A percentile compares a stretch with the other conserved stretches of the same genome.
Conservation (phyloP, 2,113 vertebrate species). For the Polypterus senegalus region DNA sequence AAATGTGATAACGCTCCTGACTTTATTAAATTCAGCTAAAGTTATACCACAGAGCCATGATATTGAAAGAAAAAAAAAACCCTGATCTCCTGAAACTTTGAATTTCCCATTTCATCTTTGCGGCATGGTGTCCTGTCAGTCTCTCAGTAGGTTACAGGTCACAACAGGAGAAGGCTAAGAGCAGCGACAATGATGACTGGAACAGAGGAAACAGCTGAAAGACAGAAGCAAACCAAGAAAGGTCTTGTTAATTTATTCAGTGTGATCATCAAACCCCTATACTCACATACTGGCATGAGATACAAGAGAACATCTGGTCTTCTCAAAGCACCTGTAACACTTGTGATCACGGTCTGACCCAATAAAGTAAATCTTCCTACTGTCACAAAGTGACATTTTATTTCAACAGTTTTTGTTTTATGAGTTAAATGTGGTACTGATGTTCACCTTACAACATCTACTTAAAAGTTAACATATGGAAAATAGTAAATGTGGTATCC, state of each 20-base stretch:
- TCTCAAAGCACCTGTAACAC: background rate
- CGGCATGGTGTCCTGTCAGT: background rate
- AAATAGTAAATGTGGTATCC: no score
- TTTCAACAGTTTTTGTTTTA: background rate
- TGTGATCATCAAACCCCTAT: background rate
- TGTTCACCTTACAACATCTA: no score
- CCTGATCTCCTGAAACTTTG: no score
- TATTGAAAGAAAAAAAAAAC: no score
- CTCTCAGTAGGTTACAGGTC: slow-evolving; percentile 19
- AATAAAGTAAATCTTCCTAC: background rate
- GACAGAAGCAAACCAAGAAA: slow-evolving; percentile 4
- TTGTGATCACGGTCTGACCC: background rate
- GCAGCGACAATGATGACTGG: slow-evolving; percentile 28
- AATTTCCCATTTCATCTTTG: background rate
- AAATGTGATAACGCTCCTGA: no score
- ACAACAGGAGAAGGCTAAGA: slow-evolving; percentile 25
- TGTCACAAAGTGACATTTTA: background rate
- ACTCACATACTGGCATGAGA: background rate
- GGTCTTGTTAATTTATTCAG: background rate
- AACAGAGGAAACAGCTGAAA: slow-evolving; percentile 30
- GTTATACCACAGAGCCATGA: no score
- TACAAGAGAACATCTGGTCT: background rate
- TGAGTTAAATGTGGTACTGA: no score
- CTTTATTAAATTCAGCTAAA: no score
- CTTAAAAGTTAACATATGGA: no score